Evolutionary conservation across 1,140 invertebrate species (phyloP).

Genomic region (Himalopsyche phryganea): DNA sequence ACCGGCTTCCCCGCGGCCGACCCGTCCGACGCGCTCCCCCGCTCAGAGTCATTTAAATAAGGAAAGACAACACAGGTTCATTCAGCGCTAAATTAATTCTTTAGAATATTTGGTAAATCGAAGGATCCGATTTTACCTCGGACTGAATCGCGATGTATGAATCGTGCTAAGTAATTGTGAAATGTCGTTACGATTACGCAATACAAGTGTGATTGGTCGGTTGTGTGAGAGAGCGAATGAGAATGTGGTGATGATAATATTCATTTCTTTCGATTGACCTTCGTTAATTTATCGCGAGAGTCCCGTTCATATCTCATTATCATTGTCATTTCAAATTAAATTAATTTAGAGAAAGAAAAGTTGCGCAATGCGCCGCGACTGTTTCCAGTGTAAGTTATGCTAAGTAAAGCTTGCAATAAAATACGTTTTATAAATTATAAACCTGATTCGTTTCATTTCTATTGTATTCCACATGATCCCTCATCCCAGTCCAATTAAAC

Average conservation of each 20-base stretch:
- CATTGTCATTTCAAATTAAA: slow-evolving; percentile 25
- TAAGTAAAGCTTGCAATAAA: slow-evolving; percentile 34
- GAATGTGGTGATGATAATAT: slow-evolving; percentile 18
- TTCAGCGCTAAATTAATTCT: slow-evolving; percentile 10
- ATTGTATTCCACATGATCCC: not conserved
- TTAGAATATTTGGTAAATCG: slow-evolving; percentile 2
- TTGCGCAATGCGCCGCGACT: slow-evolving; percentile 17
- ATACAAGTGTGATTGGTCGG: slow-evolving; percentile 25
- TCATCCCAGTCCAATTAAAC: too few relatives aligned
- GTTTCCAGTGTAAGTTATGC: slow-evolving; percentile 33
- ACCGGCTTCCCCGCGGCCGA: slow-evolving; percentile 10
- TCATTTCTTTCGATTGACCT: too few relatives aligned
- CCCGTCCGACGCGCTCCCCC: slow-evolving; percentile 7
- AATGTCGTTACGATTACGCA: slow-evolving; percentile 10
- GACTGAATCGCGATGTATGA: slow-evolving; percentile 28
- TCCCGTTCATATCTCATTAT: slow-evolving; percentile 13
- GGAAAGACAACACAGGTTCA: slow-evolving; percentile 4
- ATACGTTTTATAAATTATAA: slow-evolving; percentile 28
- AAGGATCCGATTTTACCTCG: slow-evolving; percentile 12
- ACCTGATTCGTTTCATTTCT: not conserved
- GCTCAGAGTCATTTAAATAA: slow-evolving; percentile 24
- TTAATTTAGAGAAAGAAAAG: slow-evolving; percentile 21
- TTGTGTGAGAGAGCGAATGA: slow-evolving; percentile 24
- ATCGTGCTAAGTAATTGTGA: slow-evolving; percentile 13
- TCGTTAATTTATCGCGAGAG: not conserved